Evolutionary conservation across 2,113 vertebrate genomes (phyloP), one percentile per base, ranked within the genome.

Genomic region (Stigmatopora nigra): DNA sequence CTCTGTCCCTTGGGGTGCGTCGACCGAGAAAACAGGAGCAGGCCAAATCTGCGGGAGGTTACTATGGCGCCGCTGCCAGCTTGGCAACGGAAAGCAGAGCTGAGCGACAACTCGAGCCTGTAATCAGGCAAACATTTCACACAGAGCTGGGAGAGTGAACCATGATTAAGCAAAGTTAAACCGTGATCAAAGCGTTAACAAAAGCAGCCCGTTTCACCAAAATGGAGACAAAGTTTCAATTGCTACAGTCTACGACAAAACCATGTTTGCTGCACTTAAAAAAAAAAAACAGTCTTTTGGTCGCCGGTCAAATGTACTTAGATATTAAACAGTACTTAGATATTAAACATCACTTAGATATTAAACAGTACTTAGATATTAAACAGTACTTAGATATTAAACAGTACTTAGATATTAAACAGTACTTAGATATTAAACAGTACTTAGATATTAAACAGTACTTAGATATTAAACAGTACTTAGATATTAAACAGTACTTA

Each of bases 41-140:
- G 56, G 71, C 64, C 57, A 66, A 63, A 76, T 59, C 71, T 73
- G 68, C 63, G 17, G 62, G 72, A 76, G 72, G 78, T 71, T 79
- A 78, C 76, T 68, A 61, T 72, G 80, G 80, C 63, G 36, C 78
- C 67, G 56, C 71, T 69, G 75, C 78, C 57, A 58, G 65, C 72
- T 73, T 67, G 76, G 71, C 72, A 45, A 58, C 49, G 60, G 12
- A 16, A 67, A 66, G 38, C 8, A 62, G 70, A 86, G 75, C 64
- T 61, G 69, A 71, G 38, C 38, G 38, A 69, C 52, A 4, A 48
- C 48, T 8, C 35, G 10, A 36, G 10, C 5, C 58, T 19, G 12
- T 61, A 22, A 41, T 19, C 59, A 13, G 58, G 58, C n/a, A 61
- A 61, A 45, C 38, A 44, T 38, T 41, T 60, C 57, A 41, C 35